phyloP scores from a whole-genome alignment of 2,888 invertebrate species.

The Drosophila vallismaia region DNA sequence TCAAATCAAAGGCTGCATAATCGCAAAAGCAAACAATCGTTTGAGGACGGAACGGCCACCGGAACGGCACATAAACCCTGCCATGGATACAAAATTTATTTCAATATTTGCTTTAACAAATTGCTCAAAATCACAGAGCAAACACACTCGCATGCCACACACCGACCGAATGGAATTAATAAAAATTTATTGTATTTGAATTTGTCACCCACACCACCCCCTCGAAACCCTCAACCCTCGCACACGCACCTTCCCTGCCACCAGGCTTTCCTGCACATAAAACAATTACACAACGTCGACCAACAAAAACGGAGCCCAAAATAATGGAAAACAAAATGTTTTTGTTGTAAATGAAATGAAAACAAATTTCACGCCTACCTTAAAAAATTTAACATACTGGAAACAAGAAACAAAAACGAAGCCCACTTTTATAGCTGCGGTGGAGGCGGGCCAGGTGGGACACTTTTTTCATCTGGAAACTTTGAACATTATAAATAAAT shows the following conservation, averaged over 20 bases:
- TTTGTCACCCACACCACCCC: slow-evolving; percentile 58
- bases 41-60: slow-evolving; percentile 2
- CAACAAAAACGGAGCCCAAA: slow-evolving; percentile 7
- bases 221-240: slow-evolving; percentile 32
- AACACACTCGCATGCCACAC: slow-evolving; percentile 6
- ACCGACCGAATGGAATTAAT: slow-evolving; percentile 29
- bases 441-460: background rate
- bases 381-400: slow-evolving; percentile 41
- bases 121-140: slow-evolving; percentile 67
- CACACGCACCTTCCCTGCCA: background rate
- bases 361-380: slow-evolving; percentile 60
- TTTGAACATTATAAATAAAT: slow-evolving; percentile 51
- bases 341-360: slow-evolving; percentile 70
- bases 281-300: slow-evolving; percentile 64
- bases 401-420: slow-evolving; percentile 21
- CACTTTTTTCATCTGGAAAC: slow-evolving; percentile 43
- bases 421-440: background rate
- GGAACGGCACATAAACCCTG: slow-evolving; percentile 20
- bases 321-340: slow-evolving; percentile 23
- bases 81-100: slow-evolving; percentile 46
- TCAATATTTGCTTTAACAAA: slow-evolving; percentile 75
- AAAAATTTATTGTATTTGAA: slow-evolving; percentile 71
- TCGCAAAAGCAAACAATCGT: slow-evolving; percentile 69
- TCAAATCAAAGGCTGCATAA: slow-evolving; percentile 75
- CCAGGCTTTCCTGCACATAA: slow-evolving; percentile 56